Conservation (phyloP, 2,797 vertebrate genomes). For the Sparidentex hasta region DNA sequence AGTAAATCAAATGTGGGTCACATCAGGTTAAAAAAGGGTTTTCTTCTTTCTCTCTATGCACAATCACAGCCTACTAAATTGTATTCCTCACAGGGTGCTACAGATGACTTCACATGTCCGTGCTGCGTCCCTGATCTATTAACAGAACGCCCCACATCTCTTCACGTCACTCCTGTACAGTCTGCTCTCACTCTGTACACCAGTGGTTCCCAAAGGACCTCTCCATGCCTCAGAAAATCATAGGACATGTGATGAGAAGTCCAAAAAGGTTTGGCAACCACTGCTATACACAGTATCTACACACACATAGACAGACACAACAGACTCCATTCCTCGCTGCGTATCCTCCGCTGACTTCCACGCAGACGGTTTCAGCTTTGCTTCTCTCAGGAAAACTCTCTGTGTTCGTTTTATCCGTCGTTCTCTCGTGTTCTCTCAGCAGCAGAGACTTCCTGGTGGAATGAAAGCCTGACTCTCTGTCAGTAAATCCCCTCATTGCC, state of each 20-base stretch:
- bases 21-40: constrained; percentile 42
- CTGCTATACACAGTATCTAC: not conserved
- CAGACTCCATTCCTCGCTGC: not conserved
- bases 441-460: constrained; percentile 33
- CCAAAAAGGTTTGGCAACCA: not conserved
- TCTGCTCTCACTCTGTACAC: not conserved
- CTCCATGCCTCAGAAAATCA: no score
- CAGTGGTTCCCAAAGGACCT: constrained; percentile 9
- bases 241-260: no score
- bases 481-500: constrained; percentile 44
- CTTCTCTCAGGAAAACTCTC: constrained; percentile 68
- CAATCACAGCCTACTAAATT: constrained; percentile 29
- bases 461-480: constrained; percentile 37
- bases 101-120: constrained; percentile 44
- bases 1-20: constrained; percentile 35
- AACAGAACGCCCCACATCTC: not conserved
- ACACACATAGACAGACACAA: not conserved
- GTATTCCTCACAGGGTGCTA: constrained; percentile 66
- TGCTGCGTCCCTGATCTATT: constrained; percentile 18
- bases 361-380: constrained; percentile 48
- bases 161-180: constrained; percentile 10
- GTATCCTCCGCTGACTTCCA: constrained; percentile 14
- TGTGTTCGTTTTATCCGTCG: constrained; percentile 30
- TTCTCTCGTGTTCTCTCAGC: constrained; percentile 17
- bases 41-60: constrained; percentile 23